phyloP scores from a whole-genome alignment of 2,113 vertebrate species.

The Macrotis lagotis region DNA sequence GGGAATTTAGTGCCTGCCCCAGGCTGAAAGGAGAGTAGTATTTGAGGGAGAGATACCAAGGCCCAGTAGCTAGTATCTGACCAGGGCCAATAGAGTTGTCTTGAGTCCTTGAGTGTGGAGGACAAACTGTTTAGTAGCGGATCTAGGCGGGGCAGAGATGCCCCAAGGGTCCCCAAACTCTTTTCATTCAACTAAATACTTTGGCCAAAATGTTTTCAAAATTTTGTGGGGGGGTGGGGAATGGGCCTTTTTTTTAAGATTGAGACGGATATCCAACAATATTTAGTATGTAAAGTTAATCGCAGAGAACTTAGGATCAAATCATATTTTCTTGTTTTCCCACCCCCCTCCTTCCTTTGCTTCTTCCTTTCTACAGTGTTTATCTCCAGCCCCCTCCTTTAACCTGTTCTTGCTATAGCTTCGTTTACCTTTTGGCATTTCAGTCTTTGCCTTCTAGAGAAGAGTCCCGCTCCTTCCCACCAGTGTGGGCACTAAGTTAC shows the following conservation, averaged over 20 bases:
- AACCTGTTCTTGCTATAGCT: not conserved
- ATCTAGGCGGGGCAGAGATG: not conserved
- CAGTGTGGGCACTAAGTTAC: constrained; percentile 77
- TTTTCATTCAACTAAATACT: not conserved
- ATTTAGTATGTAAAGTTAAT: not conserved
- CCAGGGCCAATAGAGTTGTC: not conserved
- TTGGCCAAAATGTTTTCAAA: not conserved
- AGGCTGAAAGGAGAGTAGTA: not conserved
- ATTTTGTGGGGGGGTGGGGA: not conserved
- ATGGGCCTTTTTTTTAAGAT: not conserved
- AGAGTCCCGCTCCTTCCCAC: constrained; percentile 10
- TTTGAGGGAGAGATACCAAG: not conserved
- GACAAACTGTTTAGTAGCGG: not conserved
- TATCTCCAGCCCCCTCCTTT: not conserved
- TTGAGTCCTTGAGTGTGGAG: not conserved
- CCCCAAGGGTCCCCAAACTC: not conserved
- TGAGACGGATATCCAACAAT: not conserved
- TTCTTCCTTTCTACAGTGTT: not conserved
- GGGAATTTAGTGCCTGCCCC: not conserved
- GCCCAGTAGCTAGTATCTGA: not conserved
- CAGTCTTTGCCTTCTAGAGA: not conserved
- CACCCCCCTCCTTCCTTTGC: not conserved
- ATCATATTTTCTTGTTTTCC: not conserved
- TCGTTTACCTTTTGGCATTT: not conserved
- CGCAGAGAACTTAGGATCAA: not conserved